Percentiles rank a stretch among this genome's conserved stretches.
phyloP scores from a whole-genome alignment of 2,113 vertebrate genomes.

The Spea bombifrons region DNA sequence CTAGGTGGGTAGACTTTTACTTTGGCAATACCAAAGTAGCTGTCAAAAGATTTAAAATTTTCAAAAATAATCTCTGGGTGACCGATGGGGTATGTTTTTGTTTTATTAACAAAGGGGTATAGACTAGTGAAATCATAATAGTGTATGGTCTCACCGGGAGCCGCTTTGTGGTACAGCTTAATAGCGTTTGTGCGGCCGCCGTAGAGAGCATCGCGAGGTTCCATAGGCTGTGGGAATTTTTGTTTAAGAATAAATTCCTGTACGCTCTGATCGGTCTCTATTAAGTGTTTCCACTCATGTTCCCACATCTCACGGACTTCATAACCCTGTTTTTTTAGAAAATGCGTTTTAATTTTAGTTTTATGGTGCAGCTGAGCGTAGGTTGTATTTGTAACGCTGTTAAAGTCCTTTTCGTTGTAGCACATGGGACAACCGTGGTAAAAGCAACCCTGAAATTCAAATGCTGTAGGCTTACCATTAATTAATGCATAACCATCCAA shows the following conservation, averaged over 20 bases:
- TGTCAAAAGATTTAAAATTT: neutral
- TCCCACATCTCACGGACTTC: neutral
- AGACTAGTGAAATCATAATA: neutral
- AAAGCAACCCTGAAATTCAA: conserved; percentile 1
- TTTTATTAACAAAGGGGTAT: too few relatives aligned
- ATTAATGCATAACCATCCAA: neutral
- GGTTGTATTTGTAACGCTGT: neutral
- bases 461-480: neutral
- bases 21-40: conserved; percentile 1
- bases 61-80: neutral
- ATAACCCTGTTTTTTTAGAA: neutral
- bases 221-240: too few relatives aligned
- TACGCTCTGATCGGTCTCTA: neutral
- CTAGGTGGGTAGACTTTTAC: neutral
- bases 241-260: neutral
- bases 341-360: neutral
- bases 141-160: neutral
- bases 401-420: neutral
- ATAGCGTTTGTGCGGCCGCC: neutral
- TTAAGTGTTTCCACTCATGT: neutral
- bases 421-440: conserved; percentile 2
- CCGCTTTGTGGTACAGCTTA: neutral
- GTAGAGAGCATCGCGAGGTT: neutral
- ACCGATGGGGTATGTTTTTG: too few relatives aligned
- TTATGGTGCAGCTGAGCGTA: neutral